Evolutionary conservation across 2,113 vertebrate species (phyloP), one percentile per base, ranked within the genome.

Genomic region (Alosa alosa): DNA sequence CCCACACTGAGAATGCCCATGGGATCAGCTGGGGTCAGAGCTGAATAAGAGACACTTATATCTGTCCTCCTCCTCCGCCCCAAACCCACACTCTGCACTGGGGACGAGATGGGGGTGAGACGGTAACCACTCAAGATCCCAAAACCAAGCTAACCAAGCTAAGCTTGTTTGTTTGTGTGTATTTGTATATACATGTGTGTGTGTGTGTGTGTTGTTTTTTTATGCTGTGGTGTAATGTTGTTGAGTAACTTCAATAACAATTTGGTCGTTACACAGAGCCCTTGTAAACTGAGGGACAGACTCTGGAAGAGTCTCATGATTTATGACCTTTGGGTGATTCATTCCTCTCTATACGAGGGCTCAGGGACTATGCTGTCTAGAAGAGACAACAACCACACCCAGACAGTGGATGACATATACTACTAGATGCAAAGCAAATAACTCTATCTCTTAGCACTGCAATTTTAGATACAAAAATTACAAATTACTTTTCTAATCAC

Each of bases 1-100:
- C 82, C 52, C 83, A 45, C 47, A 11, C 47, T 82, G 22, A 50
- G 20, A 20, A 86, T 20, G 39, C 78, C 88, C 81, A 88, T 83
- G 75, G 86, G 85, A 44, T 83, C 81, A 46, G 6, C 2, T 31
- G 10, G 64, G 64, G 10, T 72, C 60, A 64, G 25, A 3, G 64
- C 7, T 72, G 64, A 72, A 72, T 36, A 72, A 9, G 25, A 36
- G 25, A 72, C 31, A 3, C 64, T 72, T 72, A 13, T 36, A 15
- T 72, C 8, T 0, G 0, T 44, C 41, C 41, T 31, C 64, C 64
- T 72, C n/a, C 64, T 72, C 64, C 64, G 36, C 64, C 25, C 9
- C 31, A 3, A 72, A 72, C 64, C n/a, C 64, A 72, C 7, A 72
- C 64, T 18, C 4, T 11, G 64, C 9, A 3, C n/a, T 72, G 64